A percentile compares a stretch with the other conserved stretches of the same genome.
Evolutionary conservation across 2,888 invertebrate species (phyloP).

Genomic region (Axea sp.): DNA sequence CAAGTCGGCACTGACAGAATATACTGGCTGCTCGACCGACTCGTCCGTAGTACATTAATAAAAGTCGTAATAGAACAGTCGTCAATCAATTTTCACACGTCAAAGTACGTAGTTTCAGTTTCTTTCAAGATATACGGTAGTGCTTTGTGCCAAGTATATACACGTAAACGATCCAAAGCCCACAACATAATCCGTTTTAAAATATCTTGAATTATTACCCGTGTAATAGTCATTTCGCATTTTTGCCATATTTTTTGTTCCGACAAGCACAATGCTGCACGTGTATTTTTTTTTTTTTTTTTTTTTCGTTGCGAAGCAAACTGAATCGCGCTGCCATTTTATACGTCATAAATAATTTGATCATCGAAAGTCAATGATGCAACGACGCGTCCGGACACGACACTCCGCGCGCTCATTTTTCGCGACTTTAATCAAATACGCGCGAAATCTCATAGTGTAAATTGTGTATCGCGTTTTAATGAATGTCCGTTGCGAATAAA

Average conservation of each 20-base stretch:
- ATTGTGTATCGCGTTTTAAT: too few relatives aligned
- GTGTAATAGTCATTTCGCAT: slow-evolving; percentile 21
- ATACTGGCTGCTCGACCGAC: slow-evolving; percentile 45
- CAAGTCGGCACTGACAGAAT: slow-evolving; percentile 47
- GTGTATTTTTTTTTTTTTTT: too few relatives aligned
- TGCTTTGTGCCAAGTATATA: slow-evolving; percentile 33
- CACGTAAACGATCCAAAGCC: slow-evolving; percentile 18
- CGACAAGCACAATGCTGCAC: slow-evolving; percentile 6
- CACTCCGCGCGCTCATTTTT: too few relatives aligned
- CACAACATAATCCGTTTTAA: slow-evolving; percentile 26
- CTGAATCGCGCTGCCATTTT: too few relatives aligned
- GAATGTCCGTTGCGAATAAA: too few relatives aligned
- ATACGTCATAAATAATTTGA: too few relatives aligned
- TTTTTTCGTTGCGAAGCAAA: too few relatives aligned
- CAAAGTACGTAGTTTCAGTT: slow-evolving; percentile 44
- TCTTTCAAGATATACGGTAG: slow-evolving; percentile 48
- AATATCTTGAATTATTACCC: slow-evolving; percentile 30
- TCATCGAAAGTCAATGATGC: too few relatives aligned
- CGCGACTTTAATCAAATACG: too few relatives aligned
- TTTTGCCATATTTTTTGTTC: slow-evolving; percentile 11
- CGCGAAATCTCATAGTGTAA: too few relatives aligned
- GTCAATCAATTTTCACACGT: slow-evolving; percentile 52
- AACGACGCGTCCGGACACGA: too few relatives aligned
- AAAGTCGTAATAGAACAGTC: slow-evolving; percentile 53
- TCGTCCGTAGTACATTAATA: slow-evolving; percentile 50